phyloP scores from a whole-genome alignment of 2,797 vertebrate species.

The Ctenopoma multispine region DNA sequence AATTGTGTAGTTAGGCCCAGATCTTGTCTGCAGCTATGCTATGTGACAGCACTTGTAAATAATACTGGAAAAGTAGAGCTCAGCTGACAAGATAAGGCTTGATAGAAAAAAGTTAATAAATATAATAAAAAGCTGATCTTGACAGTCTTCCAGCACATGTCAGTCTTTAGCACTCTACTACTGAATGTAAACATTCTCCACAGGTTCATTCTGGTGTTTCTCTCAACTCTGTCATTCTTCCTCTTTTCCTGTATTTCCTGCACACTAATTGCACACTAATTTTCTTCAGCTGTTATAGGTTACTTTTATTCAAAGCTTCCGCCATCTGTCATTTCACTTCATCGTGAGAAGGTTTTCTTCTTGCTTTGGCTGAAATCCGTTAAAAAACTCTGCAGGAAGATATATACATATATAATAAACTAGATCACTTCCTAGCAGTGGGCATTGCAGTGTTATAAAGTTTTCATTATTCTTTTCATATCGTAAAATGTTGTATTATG shows the following conservation, averaged over 20 bases:
- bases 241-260: conserved; percentile 9
- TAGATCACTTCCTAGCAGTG: background rate
- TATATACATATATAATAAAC: background rate
- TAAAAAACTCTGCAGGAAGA: background rate
- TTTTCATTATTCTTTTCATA: background rate
- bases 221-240: background rate
- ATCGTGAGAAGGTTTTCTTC: conserved; percentile 27
- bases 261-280: background rate
- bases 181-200: conserved; percentile 13
- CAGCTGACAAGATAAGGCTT: conserved; percentile 5
- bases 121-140: conserved; percentile 12
- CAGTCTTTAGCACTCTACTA: background rate
- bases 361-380: conserved; percentile 1
- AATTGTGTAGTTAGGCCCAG: conserved; percentile 34
- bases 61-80: conserved; percentile 28
- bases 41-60: conserved; percentile 21
- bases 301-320: conserved; percentile 16
- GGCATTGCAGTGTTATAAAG: background rate
- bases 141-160: conserved; percentile 25
- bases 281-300: conserved; percentile 25
- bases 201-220: conserved; percentile 12
- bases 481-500: background rate
- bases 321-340: conserved; percentile 31
- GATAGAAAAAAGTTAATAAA: background rate
- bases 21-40: conserved; percentile 15